Conservation (phyloP, 2,113 vertebrate species). For the Strix uralensis region DNA sequence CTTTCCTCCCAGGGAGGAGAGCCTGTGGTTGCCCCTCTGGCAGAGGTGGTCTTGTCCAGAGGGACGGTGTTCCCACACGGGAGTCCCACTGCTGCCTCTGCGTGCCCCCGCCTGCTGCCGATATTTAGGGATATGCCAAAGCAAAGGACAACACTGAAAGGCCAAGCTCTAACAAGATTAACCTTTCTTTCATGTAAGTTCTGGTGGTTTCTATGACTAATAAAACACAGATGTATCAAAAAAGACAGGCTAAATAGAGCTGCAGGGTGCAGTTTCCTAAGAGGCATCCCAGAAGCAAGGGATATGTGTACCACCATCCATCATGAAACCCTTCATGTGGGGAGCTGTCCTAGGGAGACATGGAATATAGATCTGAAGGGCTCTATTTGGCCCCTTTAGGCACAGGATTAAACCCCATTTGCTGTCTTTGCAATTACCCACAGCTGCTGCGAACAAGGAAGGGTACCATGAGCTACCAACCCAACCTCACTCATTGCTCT, state of each 20-base stretch:
- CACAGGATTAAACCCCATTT: not conserved
- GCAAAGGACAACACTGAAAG: not conserved
- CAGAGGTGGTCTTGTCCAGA: not conserved
- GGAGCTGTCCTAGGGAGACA: not conserved
- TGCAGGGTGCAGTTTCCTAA: not conserved
- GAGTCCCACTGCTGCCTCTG: not conserved
- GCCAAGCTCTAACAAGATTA: not conserved
- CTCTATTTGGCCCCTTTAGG: not conserved
- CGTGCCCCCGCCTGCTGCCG: not conserved
- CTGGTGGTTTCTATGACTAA: not conserved
- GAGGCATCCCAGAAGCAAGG: accelerated
- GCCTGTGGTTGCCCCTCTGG: too few species aligned
- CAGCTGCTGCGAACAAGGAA: not conserved
- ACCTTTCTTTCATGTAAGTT: not conserved
- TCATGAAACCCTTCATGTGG: not conserved
- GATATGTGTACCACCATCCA: not conserved
- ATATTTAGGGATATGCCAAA: not conserved
- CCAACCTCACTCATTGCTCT: not conserved
- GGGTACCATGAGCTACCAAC: not conserved
- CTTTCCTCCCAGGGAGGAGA: not conserved
- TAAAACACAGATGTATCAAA: not conserved
- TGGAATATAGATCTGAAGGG: not conserved
- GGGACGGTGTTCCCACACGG: not conserved
- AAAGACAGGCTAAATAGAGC: not conserved
- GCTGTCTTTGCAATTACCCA: not conserved